Conservation (phyloP, 2,888 invertebrate genomes). For the Palloptera scutellata region DNA sequence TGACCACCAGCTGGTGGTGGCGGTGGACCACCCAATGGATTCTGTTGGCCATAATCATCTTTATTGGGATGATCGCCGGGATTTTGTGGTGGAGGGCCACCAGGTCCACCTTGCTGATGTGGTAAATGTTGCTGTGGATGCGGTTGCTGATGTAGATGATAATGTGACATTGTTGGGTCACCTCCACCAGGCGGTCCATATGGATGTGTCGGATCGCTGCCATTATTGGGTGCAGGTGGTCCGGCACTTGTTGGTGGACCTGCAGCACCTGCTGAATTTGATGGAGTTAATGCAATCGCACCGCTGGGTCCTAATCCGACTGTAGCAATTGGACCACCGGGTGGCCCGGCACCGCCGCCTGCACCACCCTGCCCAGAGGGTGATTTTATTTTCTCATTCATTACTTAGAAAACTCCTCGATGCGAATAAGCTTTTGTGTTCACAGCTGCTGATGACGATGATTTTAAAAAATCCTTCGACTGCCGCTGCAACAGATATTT, state of each 20-base stretch:
- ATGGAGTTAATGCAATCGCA: slow-evolving; percentile 26
- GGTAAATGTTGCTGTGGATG: slow-evolving; percentile 54
- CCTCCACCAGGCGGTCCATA: slow-evolving; percentile 55
- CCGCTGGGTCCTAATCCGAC: slow-evolving; percentile 32
- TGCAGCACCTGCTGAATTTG: slow-evolving; percentile 18
- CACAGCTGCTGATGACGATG: slow-evolving; percentile 46
- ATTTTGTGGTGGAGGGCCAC: slow-evolving; percentile 49
- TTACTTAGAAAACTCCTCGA: slow-evolving; percentile 43
- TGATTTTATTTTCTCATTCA: slow-evolving; percentile 64
- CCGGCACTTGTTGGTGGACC: slow-evolving; percentile 41
- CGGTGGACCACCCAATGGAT: slow-evolving; percentile 51
- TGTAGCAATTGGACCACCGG: slow-evolving; percentile 26
- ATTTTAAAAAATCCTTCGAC: slow-evolving; percentile 45
- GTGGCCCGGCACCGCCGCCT: slow-evolving; percentile 40
- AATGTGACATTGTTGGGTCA: slow-evolving; percentile 59
- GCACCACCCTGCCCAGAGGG: slow-evolving; percentile 59
- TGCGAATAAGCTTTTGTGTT: slow-evolving; percentile 43
- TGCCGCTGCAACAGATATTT: slow-evolving; percentile 45
- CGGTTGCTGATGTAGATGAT: slow-evolving; percentile 57
- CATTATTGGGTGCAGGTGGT: slow-evolving; percentile 55
- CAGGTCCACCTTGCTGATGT: slow-evolving; percentile 45
- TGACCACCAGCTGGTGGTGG: slow-evolving; percentile 53
- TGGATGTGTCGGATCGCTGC: slow-evolving; percentile 56
- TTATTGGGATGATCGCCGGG: slow-evolving; percentile 57
- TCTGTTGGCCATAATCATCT: slow-evolving; percentile 60